A percentile compares a stretch with the other conserved stretches of the same genome.
Evolutionary conservation across 2,888 invertebrate species (phyloP).

Genomic region (Sarcophaga rosellei): DNA sequence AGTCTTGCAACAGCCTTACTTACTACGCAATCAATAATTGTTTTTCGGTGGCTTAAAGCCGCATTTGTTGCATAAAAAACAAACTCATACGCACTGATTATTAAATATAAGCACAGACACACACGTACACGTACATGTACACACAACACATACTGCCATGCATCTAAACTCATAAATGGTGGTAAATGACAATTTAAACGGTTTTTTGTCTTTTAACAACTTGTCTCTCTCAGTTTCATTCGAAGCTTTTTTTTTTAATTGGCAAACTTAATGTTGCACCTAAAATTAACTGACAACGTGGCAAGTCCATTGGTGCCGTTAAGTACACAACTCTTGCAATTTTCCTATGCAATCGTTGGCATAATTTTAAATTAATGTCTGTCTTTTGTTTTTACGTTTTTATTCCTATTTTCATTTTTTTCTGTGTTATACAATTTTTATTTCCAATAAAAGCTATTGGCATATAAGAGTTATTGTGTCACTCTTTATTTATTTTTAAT

Average conservation of each 20-base stretch:
- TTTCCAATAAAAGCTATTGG: too few species aligned
- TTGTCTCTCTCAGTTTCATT: not conserved
- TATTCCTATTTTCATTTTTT: too few species aligned
- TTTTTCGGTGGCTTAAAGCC: slow-evolving; percentile 37
- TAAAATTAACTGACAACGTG: not conserved
- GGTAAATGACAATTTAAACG: not conserved
- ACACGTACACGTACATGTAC: not conserved
- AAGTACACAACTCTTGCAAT: too few species aligned
- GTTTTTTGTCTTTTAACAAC: not conserved
- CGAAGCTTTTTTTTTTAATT: not conserved
- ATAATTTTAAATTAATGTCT: too few species aligned
- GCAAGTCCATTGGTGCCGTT: too few species aligned
- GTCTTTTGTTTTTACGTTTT: too few species aligned
- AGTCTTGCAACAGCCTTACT: slow-evolving; percentile 25
- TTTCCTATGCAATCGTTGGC: too few species aligned
- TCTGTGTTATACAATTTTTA: too few species aligned
- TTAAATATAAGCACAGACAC: slow-evolving; percentile 56
- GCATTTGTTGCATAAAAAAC: slow-evolving; percentile 62
- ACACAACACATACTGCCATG: not conserved
- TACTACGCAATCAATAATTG: slow-evolving; percentile 65
- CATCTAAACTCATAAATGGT: not conserved
- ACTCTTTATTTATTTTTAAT: too few species aligned
- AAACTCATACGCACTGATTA: slow-evolving; percentile 68
- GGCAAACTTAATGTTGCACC: not conserved
- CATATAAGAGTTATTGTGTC: too few species aligned